phyloP scores from a whole-genome alignment of 53 echinoderm and acorn worm species.

The Holothuria scabra region DNA sequence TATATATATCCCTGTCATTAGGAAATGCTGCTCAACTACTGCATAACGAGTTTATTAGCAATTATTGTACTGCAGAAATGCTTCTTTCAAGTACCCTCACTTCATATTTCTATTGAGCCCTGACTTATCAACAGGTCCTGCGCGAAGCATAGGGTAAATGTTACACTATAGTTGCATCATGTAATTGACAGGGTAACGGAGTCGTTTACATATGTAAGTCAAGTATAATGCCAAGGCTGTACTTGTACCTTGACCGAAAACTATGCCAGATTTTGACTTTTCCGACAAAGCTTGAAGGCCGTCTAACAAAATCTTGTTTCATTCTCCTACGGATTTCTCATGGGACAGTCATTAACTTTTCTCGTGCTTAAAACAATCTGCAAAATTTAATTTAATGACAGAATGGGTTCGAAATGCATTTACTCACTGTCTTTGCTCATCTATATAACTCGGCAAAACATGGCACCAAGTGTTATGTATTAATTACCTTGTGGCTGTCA shows the following conservation, averaged over 20 bases:
- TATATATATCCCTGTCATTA: too few species aligned
- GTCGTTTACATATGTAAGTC: too few species aligned
- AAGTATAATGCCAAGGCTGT: too few species aligned
- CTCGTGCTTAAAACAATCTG: slow-evolving; percentile 35
- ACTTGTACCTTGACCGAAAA: slow-evolving; percentile 37
- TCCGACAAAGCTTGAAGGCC: slow-evolving; percentile 36
- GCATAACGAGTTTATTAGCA: too few species aligned
- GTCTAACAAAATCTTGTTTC: slow-evolving; percentile 27
- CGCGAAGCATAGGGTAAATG: too few species aligned
- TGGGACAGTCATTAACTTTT: slow-evolving; percentile 47
- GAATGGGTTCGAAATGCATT: slow-evolving; percentile 44
- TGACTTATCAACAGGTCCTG: too few species aligned
- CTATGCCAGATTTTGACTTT: slow-evolving; percentile 41
- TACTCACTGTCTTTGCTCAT: slow-evolving; percentile 39
- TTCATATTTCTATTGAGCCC: too few species aligned
- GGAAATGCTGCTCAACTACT: too few species aligned
- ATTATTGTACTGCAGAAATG: too few species aligned
- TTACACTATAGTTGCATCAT: too few species aligned
- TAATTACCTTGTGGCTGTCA: slow-evolving; percentile 39
- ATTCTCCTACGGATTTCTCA: slow-evolving; percentile 18
- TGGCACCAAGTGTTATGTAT: slow-evolving; percentile 46
- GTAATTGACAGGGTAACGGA: too few species aligned
- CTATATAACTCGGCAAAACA: slow-evolving; percentile 23
- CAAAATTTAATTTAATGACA: slow-evolving; percentile 44
- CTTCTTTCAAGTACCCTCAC: too few species aligned